Percentiles rank a stretch among this genome's conserved stretches.
Conservation (phyloP, 2,113 vertebrate species). For the Thamnophis sirtalis region DNA sequence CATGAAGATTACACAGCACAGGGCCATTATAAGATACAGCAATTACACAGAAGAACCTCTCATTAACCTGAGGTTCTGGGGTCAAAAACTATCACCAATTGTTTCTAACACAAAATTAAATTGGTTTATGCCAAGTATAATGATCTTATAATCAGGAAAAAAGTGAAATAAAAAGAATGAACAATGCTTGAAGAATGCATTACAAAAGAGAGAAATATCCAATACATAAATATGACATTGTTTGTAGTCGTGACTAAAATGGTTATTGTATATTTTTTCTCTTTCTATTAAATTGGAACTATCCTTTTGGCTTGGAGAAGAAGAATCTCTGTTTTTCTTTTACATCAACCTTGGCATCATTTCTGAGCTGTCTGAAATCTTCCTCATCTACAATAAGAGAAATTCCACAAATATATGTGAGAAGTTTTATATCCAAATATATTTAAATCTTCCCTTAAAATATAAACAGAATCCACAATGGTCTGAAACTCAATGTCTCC, state of each 20-base stretch:
- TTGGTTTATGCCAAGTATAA: constrained; percentile 55
- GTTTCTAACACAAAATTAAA: constrained; percentile 55
- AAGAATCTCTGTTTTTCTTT: not conserved
- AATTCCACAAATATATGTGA: not conserved
- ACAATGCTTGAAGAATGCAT: constrained; percentile 32
- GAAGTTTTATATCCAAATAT: not conserved
- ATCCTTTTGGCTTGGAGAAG: not conserved
- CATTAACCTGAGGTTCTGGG: constrained; percentile 69
- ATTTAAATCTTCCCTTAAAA: not conserved
- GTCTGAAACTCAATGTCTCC: not conserved
- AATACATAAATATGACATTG: constrained; percentile 30
- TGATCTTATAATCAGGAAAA: constrained; percentile 60
- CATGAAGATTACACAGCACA: constrained; percentile 61
- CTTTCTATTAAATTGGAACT: not conserved
- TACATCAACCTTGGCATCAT: not conserved
- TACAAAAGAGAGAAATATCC: constrained; percentile 32
- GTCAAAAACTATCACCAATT: constrained; percentile 56
- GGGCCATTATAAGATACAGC: constrained; percentile 53
- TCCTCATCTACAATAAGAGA: not conserved
- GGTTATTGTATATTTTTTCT: not conserved
- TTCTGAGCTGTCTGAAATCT: not conserved
- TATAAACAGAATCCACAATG: not conserved
- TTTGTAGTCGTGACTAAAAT: not conserved
- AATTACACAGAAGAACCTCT: constrained; percentile 64
- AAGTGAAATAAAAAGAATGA: constrained; percentile 34